Evolutionary conservation across 2,888 invertebrate genomes (phyloP), one percentile per base, ranked within the genome.

Genomic region (Dorcus hopei): DNA sequence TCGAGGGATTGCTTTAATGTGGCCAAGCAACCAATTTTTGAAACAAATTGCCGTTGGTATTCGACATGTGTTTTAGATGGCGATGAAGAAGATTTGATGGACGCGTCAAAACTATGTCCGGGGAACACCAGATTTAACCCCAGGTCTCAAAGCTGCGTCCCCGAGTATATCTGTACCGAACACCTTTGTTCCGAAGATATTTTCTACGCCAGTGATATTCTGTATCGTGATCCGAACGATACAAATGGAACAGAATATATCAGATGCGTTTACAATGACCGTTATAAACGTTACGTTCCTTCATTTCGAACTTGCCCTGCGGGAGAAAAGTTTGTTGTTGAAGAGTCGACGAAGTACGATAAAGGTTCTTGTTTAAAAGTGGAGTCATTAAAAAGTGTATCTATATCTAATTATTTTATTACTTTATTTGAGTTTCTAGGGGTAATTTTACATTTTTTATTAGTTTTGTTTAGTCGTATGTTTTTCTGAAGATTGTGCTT

Each of bases 251-350:
- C 26, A 50, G 16, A 9, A 16, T 50, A 50, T 9, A 33, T 38
- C n/a, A 50, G 38, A 16, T 81, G 79, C 54, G 74, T 61, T 11
- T 81, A 80, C 6, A n/a, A 7, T 4, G 11, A 11, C 11, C 11
- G 14, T 8, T 9, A 42, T 7, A 42, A 42, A 42, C 11, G 42
- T 8, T 42, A 16, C 11, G 42, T 42, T 42, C 11, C 42, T 11
- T 11, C 14, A 6, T 42, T 42, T 42, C 42, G 14, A 14, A 42
- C 42, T 11, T 42, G 42, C 7, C 11, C 42, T 5, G 42, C 3
- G 26, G 26, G 26, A 33, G 7, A 33, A 33, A 33, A 33, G 26
- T 33, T 33, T 33, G 26, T 33, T 7, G 26, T 33, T 33, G 6
- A 33, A 33, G 6, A 33, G 26, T 33, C 26, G 26, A 33, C 26